Base-by-base conservation (phyloP, 2,888 invertebrate genomes). In the Synergus itoensis region DNA sequence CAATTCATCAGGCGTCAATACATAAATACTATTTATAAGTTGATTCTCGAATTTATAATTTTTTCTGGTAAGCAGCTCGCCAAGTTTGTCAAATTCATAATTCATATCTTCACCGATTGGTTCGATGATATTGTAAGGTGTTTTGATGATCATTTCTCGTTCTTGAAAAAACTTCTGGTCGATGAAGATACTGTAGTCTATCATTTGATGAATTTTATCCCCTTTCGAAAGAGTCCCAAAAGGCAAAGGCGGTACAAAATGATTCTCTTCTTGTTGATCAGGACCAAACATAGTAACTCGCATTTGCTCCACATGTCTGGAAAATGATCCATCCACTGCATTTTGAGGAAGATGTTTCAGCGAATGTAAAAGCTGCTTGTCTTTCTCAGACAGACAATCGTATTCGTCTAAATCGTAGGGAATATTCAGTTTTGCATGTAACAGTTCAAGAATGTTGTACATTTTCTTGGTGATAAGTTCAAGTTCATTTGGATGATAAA, bases 401-500 rank as follows among this genome's bases (percentile, higher is more conserved):
- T 82, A 43, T 11, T 87, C 80, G 1, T 84, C 79, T 4, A 86
- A 77, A 75, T 85, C 67, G 0, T 85, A 82, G 1, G 90, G 86
- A 18, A 89, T 83, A 40, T 80, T 41, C 4, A 91, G 82, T 65
- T 89, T 83, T 0, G 87, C 89, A 85, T 88, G 83, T 1, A 92
- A 76, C 9, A 77, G 43, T 78, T 92, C 87, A 21, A 92, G 90
- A 76, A 91, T 89, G 53, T 90, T 86, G 82, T 93, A 92, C 40
- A 94, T 88, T 65, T 91, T 92, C 80, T 92, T 91, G 40, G 93
- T 87, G 1, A 93, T 91, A 64, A 87, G 87, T 41, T 89, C 86
- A n/a, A 94, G 88, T 82, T 93, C 90, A 11, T 90, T 84, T 0
- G 86, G 75, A 1, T 87, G 86, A 77, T 90, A 89, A 14, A 65